Evolutionary conservation across 2,113 vertebrate species (phyloP).

Genomic region (Stegastes partitus): DNA sequence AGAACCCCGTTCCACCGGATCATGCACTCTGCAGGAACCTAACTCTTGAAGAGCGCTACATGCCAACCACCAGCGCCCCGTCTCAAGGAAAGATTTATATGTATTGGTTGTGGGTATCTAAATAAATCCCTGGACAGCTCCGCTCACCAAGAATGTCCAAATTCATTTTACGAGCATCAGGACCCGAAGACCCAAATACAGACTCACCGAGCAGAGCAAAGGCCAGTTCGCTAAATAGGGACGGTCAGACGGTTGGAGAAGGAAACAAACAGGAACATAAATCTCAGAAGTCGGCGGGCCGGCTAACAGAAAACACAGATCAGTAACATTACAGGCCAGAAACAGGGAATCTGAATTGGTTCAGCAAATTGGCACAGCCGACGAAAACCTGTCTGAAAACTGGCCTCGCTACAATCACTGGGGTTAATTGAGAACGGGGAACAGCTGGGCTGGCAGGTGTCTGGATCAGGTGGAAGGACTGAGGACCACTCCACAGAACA

Average conservation of each 20-base stretch:
- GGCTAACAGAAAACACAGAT: background rate
- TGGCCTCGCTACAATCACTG: background rate
- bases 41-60: background rate
- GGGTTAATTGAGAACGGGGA: slow-evolving; percentile 4
- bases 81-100: background rate
- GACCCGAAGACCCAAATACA: background rate
- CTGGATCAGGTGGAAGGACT: slow-evolving; percentile 1
- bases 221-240: background rate
- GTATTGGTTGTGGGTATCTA: background rate
- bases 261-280: background rate
- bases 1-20: no score
- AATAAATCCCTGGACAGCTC: background rate
- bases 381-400: background rate
- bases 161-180: background rate
- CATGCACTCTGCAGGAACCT: background rate
- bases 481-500: no score
- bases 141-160: background rate
- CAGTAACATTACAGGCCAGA: background rate
- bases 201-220: slow-evolving; percentile 6
- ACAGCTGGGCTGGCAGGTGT: background rate
- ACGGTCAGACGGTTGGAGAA: background rate
- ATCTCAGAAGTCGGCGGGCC: background rate
- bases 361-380: background rate
- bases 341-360: background rate
- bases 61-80: no score